Percentiles rank a stretch among this genome's conserved stretches.
Conservation (phyloP, 1,140 invertebrate genomes). For the Aphis gossypii region DNA sequence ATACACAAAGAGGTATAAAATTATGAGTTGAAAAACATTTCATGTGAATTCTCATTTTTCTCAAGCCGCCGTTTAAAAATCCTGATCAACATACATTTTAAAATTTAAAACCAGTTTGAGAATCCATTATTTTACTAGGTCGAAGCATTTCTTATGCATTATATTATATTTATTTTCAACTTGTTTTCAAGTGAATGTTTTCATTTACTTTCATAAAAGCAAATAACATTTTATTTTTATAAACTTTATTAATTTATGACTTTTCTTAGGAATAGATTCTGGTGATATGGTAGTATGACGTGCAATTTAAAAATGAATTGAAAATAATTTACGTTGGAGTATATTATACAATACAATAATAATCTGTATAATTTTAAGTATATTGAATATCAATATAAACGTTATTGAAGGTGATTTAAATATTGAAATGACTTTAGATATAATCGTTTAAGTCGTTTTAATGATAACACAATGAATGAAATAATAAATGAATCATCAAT, state of each 20-base stretch:
- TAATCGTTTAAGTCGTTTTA: not conserved
- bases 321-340: not conserved
- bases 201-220: slow-evolving; percentile 15
- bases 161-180: not conserved
- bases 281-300: not conserved
- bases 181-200: not conserved
- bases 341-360: not conserved
- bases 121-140: slow-evolving; percentile 31
- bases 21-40: not conserved
- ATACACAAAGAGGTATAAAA: not conserved
- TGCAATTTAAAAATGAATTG: not conserved
- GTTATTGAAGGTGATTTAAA: not conserved
- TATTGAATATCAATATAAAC: not conserved
- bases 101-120: not conserved
- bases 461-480: not conserved
- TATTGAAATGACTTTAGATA: not conserved
- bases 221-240: slow-evolving; percentile 1
- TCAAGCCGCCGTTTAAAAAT: not conserved
- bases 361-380: not conserved
- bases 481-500: not conserved
- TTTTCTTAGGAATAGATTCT: not conserved
- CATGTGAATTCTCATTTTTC: not conserved
- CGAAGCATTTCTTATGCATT: not conserved
- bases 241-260: slow-evolving; percentile 11
- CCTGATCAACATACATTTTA: not conserved